These are phyloP conservation scores for Mythimna vitellina DNA, from an alignment of 2,888 invertebrate genomes.

Conservation along the genomic window DNA sequence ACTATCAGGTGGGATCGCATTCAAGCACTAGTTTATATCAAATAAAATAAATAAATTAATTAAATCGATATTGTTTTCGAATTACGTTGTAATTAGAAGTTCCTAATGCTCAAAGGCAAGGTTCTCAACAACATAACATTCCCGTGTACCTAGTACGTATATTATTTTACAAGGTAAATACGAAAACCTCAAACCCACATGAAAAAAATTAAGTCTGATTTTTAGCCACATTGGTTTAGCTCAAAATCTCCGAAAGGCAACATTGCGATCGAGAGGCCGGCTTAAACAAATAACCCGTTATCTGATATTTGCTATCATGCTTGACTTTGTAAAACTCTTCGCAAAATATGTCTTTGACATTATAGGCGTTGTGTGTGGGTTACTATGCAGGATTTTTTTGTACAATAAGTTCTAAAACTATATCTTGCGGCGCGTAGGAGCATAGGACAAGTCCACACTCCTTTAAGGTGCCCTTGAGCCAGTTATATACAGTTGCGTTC, in stretches of 20 bases:
- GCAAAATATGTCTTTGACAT: constrained; percentile 14
- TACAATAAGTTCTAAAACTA: constrained; percentile 27
- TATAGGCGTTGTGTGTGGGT: not conserved
- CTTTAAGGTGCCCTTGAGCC: constrained; percentile 47
- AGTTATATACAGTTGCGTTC: constrained; percentile 14
- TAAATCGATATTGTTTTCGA: too few species aligned
- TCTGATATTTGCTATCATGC: constrained; percentile 34
- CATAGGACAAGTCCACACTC: constrained; percentile 20
- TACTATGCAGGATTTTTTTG: not conserved
- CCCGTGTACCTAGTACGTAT: too few species aligned
- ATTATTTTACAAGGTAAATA: too few species aligned
- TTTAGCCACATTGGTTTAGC: not conserved
- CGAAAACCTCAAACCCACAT: too few species aligned
- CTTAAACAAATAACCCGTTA: constrained; percentile 43
- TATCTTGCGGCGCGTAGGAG: not conserved
- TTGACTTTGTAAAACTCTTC: constrained; percentile 28
- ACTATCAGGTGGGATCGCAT: too few species aligned
- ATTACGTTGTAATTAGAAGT: too few species aligned
- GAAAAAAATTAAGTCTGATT: not conserved
- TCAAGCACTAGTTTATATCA: too few species aligned
- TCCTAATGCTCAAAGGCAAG: not conserved
- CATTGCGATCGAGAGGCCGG: constrained; percentile 37
- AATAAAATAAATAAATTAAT: too few species aligned
- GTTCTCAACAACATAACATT: not conserved
- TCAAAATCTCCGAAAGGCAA: constrained; percentile 15